Base-by-base conservation (phyloP, 1,140 invertebrate genomes). In the Contarinia nasturtii region DNA sequence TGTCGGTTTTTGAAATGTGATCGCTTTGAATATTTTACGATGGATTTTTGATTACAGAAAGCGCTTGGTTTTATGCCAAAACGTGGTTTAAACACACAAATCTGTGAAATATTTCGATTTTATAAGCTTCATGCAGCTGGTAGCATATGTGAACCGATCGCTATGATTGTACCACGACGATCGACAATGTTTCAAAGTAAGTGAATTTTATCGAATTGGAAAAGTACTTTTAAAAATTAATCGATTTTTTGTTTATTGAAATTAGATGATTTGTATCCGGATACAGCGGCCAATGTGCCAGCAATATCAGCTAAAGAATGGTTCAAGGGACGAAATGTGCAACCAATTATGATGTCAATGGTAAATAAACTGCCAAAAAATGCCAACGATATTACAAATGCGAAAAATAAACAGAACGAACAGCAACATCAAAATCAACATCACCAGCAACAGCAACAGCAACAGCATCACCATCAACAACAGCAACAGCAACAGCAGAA, bases 11-110 rank as follows among this genome's bases (percentile, higher is more conserved):
- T 21, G 14, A 19, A 22, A 48, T 15, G 3, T 21, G 14, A 40
- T 34, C 17, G 8, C 37, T 18, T 50, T 47, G 49, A n/a, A 36
- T n/a, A 8, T 12, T 22, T 47, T 42, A 34, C 33, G n/a, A n/a
- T n/a, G n/a, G n/a, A n/a, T 53, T 50, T 54, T 63, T 58, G 43
- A 74, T 76, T 17, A 73, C 73, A 89, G 59, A 49, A 49, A 42
- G 89, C 88, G 2, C 67, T 95, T 33, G 90, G 88, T 40, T 75
- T 84, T 52, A 92, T 95, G 86, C 86, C 89, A 11, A 96, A 96
- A 67, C 70, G 91, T 53, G 92, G 90, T n/a, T 72, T 89, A 49
- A 84, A 78, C 60, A 80, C 82, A 10, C 65, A 68, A 7, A 68
- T 70, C 12, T 93, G 88, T 67, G 90, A 95, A 61, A 77, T 93